phyloP scores from a whole-genome alignment of 2,888 invertebrate genomes.

The Osmoderma eremita region DNA sequence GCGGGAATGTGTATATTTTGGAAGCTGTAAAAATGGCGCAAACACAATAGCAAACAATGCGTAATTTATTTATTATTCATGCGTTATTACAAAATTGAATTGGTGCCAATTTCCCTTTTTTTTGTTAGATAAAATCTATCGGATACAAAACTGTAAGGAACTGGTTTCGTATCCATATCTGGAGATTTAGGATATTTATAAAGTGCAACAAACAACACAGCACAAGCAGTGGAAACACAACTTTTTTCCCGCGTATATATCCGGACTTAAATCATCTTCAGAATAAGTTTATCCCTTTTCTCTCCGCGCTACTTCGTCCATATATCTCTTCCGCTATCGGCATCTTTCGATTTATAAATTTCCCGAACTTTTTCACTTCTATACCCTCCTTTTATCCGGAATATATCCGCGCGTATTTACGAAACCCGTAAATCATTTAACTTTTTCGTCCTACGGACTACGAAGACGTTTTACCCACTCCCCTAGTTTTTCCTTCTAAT shows the following conservation, averaged over 20 bases:
- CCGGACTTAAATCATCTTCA: conserved; percentile 8
- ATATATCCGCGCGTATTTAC: conserved; percentile 10
- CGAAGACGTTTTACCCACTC: neutral
- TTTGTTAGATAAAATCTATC: too few relatives aligned
- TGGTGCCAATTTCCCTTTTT: too few relatives aligned
- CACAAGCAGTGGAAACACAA: neutral
- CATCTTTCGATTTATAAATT: conserved; percentile 31
- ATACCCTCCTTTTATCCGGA: neutral
- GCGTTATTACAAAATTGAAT: too few relatives aligned
- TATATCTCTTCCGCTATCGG: conserved; percentile 27
- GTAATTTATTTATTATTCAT: too few relatives aligned
- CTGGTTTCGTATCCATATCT: too few relatives aligned
- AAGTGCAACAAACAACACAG: neutral
- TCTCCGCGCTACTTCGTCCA: conserved; percentile 1
- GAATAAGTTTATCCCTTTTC: conserved; percentile 1
- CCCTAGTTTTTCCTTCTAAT: neutral
- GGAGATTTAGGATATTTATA: neutral
- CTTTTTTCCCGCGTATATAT: neutral
- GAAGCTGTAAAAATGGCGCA: too few relatives aligned
- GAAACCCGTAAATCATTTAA: conserved; percentile 21
- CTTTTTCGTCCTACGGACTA: neutral
- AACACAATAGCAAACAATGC: too few relatives aligned
- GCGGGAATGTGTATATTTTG: too few relatives aligned
- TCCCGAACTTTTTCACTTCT: conserved; percentile 7
- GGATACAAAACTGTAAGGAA: too few relatives aligned